Conservation (phyloP, 2,797 vertebrate genomes). For the Lagorchestes hirsutus region DNA sequence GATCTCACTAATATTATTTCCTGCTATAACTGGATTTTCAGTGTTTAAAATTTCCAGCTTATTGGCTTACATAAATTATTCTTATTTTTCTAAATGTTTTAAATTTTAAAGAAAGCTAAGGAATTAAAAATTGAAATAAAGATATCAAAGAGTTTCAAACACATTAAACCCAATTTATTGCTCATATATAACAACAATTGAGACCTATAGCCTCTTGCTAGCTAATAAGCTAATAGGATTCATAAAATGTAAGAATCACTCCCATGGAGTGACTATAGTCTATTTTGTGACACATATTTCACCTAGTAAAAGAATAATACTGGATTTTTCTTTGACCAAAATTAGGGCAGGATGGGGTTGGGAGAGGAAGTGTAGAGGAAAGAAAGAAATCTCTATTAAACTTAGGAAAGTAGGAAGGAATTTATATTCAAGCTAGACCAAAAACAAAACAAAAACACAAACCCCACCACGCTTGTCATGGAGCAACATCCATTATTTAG, state of each 20-base stretch:
- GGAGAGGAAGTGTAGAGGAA: not conserved
- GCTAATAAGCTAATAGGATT: not conserved
- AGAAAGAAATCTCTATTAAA: not conserved
- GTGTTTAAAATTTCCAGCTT: not conserved
- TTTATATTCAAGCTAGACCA: not conserved
- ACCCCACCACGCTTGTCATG: not conserved
- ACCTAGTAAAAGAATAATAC: not conserved
- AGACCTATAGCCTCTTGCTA: not conserved
- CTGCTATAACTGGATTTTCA: not conserved
- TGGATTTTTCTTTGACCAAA: not conserved
- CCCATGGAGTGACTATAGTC: not conserved
- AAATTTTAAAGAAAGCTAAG: slow-evolving; percentile 5
- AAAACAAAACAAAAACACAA: not conserved
- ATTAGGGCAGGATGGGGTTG: not conserved
- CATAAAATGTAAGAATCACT: not conserved
- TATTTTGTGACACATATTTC: not conserved
- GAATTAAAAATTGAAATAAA: slow-evolving; percentile 17
- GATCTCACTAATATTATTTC: not conserved
- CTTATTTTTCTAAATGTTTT: not conserved
- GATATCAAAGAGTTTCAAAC: slow-evolving; percentile 10
- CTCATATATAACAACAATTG: slow-evolving; percentile 13
- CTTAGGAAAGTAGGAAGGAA: not conserved
- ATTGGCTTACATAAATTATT: not conserved
- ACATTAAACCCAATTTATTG: not conserved
- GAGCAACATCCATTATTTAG: not conserved